Base-by-base conservation (phyloP, 1,140 invertebrate species). In the Drosophila watanabei region DNA sequence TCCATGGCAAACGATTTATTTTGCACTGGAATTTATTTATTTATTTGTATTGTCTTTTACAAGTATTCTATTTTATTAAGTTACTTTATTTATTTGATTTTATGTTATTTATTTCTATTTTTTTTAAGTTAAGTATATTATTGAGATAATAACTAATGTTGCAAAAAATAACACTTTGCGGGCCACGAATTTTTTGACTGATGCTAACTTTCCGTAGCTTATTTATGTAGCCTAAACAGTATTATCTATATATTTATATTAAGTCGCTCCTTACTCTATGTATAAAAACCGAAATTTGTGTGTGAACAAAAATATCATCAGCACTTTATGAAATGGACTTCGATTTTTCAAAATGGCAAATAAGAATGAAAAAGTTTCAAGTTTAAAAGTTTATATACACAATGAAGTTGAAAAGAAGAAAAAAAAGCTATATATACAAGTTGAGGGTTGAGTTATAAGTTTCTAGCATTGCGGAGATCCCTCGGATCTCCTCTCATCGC, bases 241-340 rank as follows among this genome's bases (percentile, higher is more conserved):
- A 90, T 82, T 85, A 39, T 57, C 69, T 75, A 79, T 85, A 79
- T 85, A 80, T 72, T 56, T 90, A 83, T 84, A 76, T 90, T 91
- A 91, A 70, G 77, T 90, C 88, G 85, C 75, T 88, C 77, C 65
- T 79, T 79, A 79, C 85, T 85, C 79, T 89, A 91, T 88, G 69
- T 86, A 90, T 82, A 80, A 88, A 84, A 80, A 86, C 82, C 79
- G 66, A 89, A 92, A 92, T 90, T 87, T 88, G 81, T 89, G 80
- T 92, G 92, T 92, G 92, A 92, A 92, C 92, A 93, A 93, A 93
- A 93, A 93, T 92, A 92, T 92, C 91, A 92, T 92, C 91, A 87
- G 81, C 88, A 91, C 90, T 90, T 86, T 79, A 81, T 84, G 77
- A 92, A 93, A 93, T 93, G 92, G 92, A 93, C 92, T 93, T 93